These are phyloP conservation scores for Lasioglossum oenotherae DNA, from an alignment of 2,888 invertebrate genomes.

Conservation along the genomic window DNA sequence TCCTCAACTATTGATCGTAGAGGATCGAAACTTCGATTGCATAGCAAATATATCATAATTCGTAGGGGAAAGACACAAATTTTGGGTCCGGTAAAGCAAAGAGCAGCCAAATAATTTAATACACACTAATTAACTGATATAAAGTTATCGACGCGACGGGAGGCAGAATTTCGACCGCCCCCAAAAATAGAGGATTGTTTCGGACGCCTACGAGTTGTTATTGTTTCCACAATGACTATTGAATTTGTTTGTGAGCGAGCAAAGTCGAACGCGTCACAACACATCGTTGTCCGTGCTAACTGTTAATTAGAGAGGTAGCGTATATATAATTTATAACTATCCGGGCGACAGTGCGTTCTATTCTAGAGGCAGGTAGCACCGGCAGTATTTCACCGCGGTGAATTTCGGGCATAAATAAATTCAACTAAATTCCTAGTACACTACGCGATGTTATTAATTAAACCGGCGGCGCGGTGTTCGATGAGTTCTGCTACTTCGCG, in stretches of 20 bases:
- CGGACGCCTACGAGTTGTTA: no score
- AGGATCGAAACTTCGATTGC: no score
- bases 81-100: no score
- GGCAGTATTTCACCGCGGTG: slow-evolving; percentile 7
- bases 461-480: slow-evolving; percentile 30
- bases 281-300: slow-evolving; percentile 18
- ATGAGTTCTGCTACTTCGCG: slow-evolving; percentile 19
- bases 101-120: no score
- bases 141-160: no score
- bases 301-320: slow-evolving; percentile 48
- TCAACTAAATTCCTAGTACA: slow-evolving; percentile 48
- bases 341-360: slow-evolving; percentile 6
- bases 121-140: no score
- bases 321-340: slow-evolving; percentile 42
- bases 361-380: neutral
- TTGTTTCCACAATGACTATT: neutral
- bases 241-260: slow-evolving; percentile 7
- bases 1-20: no score
- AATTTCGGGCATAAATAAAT: slow-evolving; percentile 51
- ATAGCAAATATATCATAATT: no score
- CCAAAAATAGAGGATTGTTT: neutral
- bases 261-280: slow-evolving; percentile 33
- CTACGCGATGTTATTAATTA: slow-evolving; percentile 50
- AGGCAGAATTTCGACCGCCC: neutral
- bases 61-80: no score